Evolutionary conservation across 2,888 invertebrate genomes (phyloP).

Genomic region (Ectemnius continuus): DNA sequence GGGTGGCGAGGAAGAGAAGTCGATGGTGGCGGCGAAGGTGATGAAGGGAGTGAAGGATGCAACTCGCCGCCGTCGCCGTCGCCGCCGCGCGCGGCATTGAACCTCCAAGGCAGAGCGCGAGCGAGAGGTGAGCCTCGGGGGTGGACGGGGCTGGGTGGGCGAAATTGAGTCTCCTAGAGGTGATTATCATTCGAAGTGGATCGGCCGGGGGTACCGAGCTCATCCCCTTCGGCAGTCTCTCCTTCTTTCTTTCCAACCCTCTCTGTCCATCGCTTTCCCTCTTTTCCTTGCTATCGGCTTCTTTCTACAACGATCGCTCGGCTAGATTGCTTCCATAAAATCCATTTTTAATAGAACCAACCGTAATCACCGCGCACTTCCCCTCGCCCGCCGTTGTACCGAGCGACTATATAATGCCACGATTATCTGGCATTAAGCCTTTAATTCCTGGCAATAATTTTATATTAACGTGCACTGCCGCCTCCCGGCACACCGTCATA

Average conservation of each 20-base stretch:
- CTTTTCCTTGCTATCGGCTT: constrained; percentile 44
- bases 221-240: constrained; percentile 45
- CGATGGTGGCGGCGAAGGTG: constrained; percentile 43
- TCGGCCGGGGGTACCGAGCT: constrained; percentile 61
- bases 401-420: constrained; percentile 23
- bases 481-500: too few species aligned
- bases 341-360: constrained; percentile 69
- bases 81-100: constrained; percentile 58
- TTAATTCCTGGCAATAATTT: constrained; percentile 16
- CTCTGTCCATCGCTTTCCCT: too few species aligned
- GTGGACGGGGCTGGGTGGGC: constrained; percentile 45
- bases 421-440: constrained; percentile 17
- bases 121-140: constrained; percentile 41
- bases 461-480: neutral
- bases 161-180: constrained; percentile 74
- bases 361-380: constrained; percentile 56
- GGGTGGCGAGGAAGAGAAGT: constrained; percentile 32
- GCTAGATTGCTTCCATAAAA: constrained; percentile 70
- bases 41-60: constrained; percentile 61
- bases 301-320: constrained; percentile 60
- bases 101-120: constrained; percentile 57
- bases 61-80: constrained; percentile 54
- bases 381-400: constrained; percentile 15
- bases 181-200: constrained; percentile 75
- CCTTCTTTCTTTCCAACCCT: too few species aligned